These are phyloP conservation scores for Lasioglossum morio DNA, from an alignment of 2,888 invertebrate genomes.

Conservation along the genomic window DNA sequence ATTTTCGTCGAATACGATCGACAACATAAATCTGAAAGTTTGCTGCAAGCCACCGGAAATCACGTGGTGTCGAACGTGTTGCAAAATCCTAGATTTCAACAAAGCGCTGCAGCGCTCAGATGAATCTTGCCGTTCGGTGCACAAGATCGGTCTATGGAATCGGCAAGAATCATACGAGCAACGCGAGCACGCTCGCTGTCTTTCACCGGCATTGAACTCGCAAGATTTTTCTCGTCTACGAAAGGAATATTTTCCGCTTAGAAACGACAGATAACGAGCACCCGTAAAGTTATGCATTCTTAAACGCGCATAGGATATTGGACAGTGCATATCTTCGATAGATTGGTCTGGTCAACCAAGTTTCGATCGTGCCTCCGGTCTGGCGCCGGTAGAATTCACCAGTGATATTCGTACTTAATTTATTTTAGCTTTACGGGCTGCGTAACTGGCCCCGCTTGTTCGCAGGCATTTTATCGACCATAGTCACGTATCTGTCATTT, in stretches of 20 bases:
- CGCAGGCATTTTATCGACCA: slow-evolving; percentile 30
- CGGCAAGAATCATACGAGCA: neutral
- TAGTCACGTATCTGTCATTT: slow-evolving; percentile 34
- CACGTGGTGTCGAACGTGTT: neutral
- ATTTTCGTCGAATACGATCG: neutral
- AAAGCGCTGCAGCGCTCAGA: neutral
- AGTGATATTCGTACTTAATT: slow-evolving; percentile 81
- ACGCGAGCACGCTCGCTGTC: neutral
- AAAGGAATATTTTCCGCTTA: slow-evolving; percentile 26
- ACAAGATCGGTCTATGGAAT: too few species aligned
- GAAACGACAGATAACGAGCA: slow-evolving; percentile 23
- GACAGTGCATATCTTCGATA: slow-evolving; percentile 40
- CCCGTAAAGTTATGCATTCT: slow-evolving; percentile 34
- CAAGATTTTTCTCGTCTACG: slow-evolving; percentile 1
- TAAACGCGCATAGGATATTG: slow-evolving; percentile 29
- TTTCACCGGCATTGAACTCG: slow-evolving; percentile 17
- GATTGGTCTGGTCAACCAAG: slow-evolving; percentile 24
- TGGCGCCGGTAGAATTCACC: slow-evolving; percentile 70
- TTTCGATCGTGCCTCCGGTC: slow-evolving; percentile 64
- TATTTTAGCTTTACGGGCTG: slow-evolving; percentile 74
- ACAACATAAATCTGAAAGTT: neutral
- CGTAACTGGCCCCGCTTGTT: slow-evolving; percentile 59
- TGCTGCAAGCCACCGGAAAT: neutral
- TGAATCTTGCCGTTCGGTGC: neutral
- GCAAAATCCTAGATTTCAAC: neutral